These are phyloP conservation scores for Sprattus sprattus DNA, from an alignment of 2,113 vertebrate species.

Conservation along the genomic window DNA sequence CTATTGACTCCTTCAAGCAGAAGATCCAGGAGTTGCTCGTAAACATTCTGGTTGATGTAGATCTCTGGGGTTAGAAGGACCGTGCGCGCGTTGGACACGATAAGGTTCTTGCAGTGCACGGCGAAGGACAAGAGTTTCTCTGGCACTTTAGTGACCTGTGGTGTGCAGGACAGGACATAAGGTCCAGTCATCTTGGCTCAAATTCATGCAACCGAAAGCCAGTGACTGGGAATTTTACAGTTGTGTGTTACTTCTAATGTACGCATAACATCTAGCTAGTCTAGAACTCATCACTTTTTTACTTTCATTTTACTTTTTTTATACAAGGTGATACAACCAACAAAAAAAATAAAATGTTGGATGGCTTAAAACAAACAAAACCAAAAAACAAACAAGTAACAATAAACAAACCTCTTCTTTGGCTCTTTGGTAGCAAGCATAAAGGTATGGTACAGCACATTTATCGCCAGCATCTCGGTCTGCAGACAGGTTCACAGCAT, in stretches of 20 bases:
- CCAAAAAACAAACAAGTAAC: not conserved
- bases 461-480: slow-evolving; percentile 93
- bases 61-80: slow-evolving; percentile 96
- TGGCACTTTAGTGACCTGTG: slow-evolving; percentile 92
- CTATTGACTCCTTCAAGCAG: slow-evolving; percentile 83
- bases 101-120: slow-evolving; percentile 86
- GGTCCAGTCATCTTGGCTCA: not conserved
- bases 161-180: not conserved
- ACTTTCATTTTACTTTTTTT: not conserved
- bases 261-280: not conserved
- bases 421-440: slow-evolving; percentile 88
- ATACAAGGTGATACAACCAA: not conserved
- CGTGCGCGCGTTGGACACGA: slow-evolving; percentile 84
- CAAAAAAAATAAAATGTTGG: no score
- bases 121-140: slow-evolving; percentile 92
- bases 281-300: not conserved
- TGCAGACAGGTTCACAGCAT: slow-evolving; percentile 84
- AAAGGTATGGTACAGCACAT: slow-evolving; percentile 87
- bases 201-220: not conserved
- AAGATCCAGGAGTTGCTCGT: slow-evolving; percentile 91
- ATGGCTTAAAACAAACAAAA: no score
- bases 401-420: slow-evolving; percentile 80
- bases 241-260: not conserved
- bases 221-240: not conserved
- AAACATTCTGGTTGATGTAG: slow-evolving; percentile 87